Conservation (phyloP, 1,140 invertebrate species). For the Aporrectodea caliginosa region DNA sequence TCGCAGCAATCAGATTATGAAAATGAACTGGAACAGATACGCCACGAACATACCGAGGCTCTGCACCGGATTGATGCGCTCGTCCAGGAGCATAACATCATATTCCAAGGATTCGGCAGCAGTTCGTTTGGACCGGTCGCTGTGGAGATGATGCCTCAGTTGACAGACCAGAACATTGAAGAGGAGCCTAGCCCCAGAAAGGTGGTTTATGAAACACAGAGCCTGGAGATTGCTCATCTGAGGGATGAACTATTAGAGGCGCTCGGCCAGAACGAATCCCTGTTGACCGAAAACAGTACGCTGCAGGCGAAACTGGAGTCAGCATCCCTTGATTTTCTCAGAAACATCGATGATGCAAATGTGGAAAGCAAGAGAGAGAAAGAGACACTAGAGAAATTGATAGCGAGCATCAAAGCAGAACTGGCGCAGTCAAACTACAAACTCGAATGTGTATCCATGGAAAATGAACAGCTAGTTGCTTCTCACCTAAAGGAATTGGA, state of each 20-base stretch:
- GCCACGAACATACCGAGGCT: neutral
- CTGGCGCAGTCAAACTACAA: neutral
- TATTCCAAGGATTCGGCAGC: neutral
- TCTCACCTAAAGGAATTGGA: conserved; percentile 5
- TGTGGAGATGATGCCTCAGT: neutral
- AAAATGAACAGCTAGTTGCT: neutral
- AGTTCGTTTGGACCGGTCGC: neutral
- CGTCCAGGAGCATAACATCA: neutral
- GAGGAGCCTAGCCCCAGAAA: conserved; percentile 18
- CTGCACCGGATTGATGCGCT: neutral
- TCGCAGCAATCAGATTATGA: neutral
- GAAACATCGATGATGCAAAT: neutral
- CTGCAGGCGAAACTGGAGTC: neutral
- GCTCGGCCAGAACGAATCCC: neutral
- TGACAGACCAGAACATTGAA: neutral
- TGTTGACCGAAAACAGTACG: neutral
- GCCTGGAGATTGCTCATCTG: conserved; percentile 1
- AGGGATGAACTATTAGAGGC: conserved; percentile 9
- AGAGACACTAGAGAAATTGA: neutral
- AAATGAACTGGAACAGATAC: neutral
- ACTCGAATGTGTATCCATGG: neutral
- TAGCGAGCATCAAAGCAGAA: neutral
- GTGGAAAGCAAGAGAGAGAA: neutral
- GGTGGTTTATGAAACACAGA: neutral
- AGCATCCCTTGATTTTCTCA: neutral